Conservation (phyloP, 2,888 invertebrate species). For the Fragum sueziense region DNA sequence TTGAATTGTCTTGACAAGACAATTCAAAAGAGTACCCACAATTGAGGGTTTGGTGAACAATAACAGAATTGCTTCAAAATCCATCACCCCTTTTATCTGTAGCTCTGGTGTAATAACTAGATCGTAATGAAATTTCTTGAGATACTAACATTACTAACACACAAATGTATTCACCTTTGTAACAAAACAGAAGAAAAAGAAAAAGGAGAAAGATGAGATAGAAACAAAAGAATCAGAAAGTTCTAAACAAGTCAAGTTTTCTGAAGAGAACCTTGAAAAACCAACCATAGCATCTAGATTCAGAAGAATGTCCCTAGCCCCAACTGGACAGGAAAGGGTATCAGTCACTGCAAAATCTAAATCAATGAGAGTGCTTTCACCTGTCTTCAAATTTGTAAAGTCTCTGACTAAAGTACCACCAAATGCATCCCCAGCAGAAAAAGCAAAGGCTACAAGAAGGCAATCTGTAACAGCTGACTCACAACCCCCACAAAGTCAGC, state of each 20-base stretch:
- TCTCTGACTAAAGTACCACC: not conserved
- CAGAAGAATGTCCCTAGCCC: constrained; percentile 3
- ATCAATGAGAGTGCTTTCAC: not conserved
- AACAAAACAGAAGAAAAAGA: constrained; percentile 10
- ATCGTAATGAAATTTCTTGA: no score
- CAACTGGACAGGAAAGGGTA: not conserved
- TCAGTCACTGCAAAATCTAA: not conserved
- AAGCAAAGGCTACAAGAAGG: not conserved
- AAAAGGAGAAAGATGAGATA: constrained; percentile 9
- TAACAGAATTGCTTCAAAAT: no score
- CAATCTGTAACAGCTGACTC: not conserved
- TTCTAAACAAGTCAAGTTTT: constrained; percentile 20
- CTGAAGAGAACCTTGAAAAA: not conserved
- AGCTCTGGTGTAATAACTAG: no score
- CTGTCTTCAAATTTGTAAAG: not conserved
- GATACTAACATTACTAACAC: no score
- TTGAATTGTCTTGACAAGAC: no score
- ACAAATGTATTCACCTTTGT: no score
- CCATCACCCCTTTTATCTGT: no score
- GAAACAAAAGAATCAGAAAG: not conserved
- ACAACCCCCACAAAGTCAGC: not conserved
- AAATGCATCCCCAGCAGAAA: not conserved
- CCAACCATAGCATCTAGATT: not conserved
- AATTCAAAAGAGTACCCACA: no score
- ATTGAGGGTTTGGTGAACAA: no score